Evolutionary conservation across 2,888 invertebrate species (phyloP), one percentile per base, ranked within the genome.

Genomic region (Diarsia brunnea): DNA sequence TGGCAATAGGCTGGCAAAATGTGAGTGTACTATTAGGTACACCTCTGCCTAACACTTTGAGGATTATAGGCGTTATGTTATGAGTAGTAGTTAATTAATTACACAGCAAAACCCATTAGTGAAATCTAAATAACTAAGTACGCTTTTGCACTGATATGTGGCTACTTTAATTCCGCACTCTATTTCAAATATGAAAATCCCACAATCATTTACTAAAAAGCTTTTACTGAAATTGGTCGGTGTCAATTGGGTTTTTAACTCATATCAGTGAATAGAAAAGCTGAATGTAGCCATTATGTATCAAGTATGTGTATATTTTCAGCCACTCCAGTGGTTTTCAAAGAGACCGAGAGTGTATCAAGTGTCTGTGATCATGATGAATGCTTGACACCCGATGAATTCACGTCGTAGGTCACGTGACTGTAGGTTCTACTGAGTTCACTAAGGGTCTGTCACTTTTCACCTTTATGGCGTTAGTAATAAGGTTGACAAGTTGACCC

Each of bases 101-200:
- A 24, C 3, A 1, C 5, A 14, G 19, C n/a, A 14, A 43, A 67
- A 68, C 2, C 47, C 65, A 70, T 70, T 49, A 69, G 51, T n/a
- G 0, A 19, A 45, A 43, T 69, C 27, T 16, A 21, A 16, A 53
- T 19, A 4, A 49, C 19, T 75, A 43, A 47, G 38, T 4, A 27
- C 10, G n/a, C 1, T 16, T 70, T 21, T 72, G 38, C 38, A 43
- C 19, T 4, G 47, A 47, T 47, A 27, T 19, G 27, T 21, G 10
- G 4, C 5, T 55, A 49, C 43, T 49, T 49, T 31, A 45, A 51
- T 45, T 45, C 51, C 1, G 14, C 45, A 38, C 47, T 66, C 51
- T 79, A 76, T 73, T 79, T 72, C 47, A 79, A 79, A 49, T 72
- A 49, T 63, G 27, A 49, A 79, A 63, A 78, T 27, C 24, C 31